Evolutionary conservation across 2,113 vertebrate genomes (phyloP).

Genomic region (cattle (Bos taurus)): ARS-UCD2.0 NC_037346.1:23824001-23824500

Average conservation of each 20-base stretch:
- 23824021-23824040: neutral
- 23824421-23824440: too few species aligned
- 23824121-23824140: neutral
- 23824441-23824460: neutral
- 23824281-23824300: conserved; percentile 94
- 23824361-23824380: conserved; percentile 88
- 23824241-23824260: neutral
- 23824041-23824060: neutral
- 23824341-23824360: conserved; percentile 95
- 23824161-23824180: rapidly evolving
- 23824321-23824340: conserved; percentile 96
- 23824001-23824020: neutral
- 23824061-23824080: neutral
- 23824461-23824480: neutral
- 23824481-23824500: neutral
- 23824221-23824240: neutral
- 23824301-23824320: conserved; percentile 93
- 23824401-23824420: neutral
- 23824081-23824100: neutral
- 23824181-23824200: neutral
- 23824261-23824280: neutral
- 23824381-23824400: rapidly evolving
- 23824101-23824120: neutral
- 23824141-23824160: neutral
- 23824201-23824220: neutral